Evolutionary conservation across 2,113 vertebrate genomes (phyloP), one percentile per base, ranked within the genome.

Genomic region (Anoura caudifer): DNA sequence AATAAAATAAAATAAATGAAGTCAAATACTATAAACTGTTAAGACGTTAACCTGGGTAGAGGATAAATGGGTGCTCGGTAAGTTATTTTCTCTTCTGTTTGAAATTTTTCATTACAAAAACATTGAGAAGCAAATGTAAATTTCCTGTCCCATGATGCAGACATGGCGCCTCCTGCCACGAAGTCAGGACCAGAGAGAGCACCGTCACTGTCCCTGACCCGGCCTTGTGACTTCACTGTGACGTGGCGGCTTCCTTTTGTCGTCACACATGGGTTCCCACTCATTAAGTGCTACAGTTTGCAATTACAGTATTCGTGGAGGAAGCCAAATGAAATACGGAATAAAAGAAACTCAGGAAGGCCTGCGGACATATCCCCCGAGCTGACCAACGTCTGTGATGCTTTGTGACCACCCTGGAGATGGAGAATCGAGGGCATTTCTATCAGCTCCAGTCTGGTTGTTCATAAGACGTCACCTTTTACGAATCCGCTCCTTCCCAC

Each of bases 71-170:
- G 5, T 61, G 45, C 36, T 36, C 20, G 12, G 3, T 43, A 7
- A 5, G 9, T 50, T 86, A 26, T 88, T 86, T 89, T 80, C 61
- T 86, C 15, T 67, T 45, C 43, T 36, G 10, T 77, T 93, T 92
- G 80, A 94, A 95, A 87, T 91, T 47, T 85, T 82, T 91, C 4
- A 67, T 38, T 50, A 67, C 67, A 67, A 94, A 94, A n/a, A 67
- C 3, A 17, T 43, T 26, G 36, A 89, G 90, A 72, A 70, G 65
- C 33, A 41, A 67, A 93, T 72, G 59, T 22, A 43, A 65, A 83
- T 79, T 54, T 47, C 15, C 45, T 95, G 3, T 17, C 36, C 63
- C 16, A 26, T n/a, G 61, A 61, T 33, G 43, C 16, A 56, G 61
- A 36, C 15, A 10, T 14, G 19, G 16, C 4, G 15, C 2, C 75